Percentiles rank a stretch among this genome's conserved stretches.
Evolutionary conservation across 2,888 invertebrate genomes (phyloP).

Genomic region (Monopis laevigella): DNA sequence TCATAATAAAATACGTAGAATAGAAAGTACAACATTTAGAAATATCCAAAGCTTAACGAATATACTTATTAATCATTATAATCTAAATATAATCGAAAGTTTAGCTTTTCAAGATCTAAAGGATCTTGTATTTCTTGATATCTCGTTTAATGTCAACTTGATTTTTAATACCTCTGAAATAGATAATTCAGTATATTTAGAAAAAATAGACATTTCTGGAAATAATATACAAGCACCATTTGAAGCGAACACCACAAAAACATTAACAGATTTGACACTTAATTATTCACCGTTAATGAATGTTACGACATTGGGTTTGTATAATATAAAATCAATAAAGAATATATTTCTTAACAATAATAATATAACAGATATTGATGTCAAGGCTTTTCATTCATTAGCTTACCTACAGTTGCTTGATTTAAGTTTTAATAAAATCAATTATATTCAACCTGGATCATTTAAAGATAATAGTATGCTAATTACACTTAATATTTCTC

Average conservation of each 20-base stretch:
- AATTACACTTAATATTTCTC: slow-evolving; percentile 34
- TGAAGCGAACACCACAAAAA: not conserved
- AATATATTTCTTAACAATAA: slow-evolving; percentile 31
- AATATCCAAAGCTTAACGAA: slow-evolving; percentile 25
- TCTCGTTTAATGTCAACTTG: slow-evolving; percentile 35
- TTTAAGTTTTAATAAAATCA: slow-evolving; percentile 37
- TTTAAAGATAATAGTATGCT: slow-evolving; percentile 35
- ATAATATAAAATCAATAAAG: slow-evolving; percentile 24
- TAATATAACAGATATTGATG: slow-evolving; percentile 25
- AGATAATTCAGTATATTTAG: slow-evolving; percentile 22
- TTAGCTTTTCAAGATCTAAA: slow-evolving; percentile 26
- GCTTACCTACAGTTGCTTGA: slow-evolving; percentile 28
- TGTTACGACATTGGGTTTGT: slow-evolving; percentile 27
- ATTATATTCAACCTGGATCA: slow-evolving; percentile 35
- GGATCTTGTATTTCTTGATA: slow-evolving; percentile 30
- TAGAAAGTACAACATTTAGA: slow-evolving; percentile 25
- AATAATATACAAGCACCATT: not conserved
- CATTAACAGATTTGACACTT: slow-evolving; percentile 1
- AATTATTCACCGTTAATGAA: slow-evolving; percentile 26
- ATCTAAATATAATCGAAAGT: slow-evolving; percentile 24
- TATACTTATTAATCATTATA: slow-evolving; percentile 31
- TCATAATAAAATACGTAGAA: slow-evolving; percentile 31
- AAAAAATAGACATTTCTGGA: not conserved
- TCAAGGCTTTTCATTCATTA: slow-evolving; percentile 28
- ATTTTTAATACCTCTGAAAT: slow-evolving; percentile 25